Percentiles rank a stretch among this genome's conserved stretches.
Evolutionary conservation across 2,888 invertebrate species (phyloP).

Genomic region (Tricholauxania praeusta): DNA sequence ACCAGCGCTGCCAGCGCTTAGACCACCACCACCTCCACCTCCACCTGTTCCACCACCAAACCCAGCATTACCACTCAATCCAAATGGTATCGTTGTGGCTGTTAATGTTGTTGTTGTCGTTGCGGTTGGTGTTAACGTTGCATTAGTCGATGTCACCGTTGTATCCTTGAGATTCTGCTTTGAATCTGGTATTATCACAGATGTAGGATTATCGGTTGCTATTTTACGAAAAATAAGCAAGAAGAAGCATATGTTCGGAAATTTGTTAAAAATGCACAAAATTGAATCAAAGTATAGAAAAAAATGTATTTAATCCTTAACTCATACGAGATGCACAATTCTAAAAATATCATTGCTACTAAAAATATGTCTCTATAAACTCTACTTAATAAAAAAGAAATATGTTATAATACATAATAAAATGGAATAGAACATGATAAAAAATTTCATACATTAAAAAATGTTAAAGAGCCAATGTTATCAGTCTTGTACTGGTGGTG

Average conservation of each 20-base stretch:
- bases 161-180: slow-evolving; percentile 68
- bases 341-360: no score
- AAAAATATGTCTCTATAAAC: no score
- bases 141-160: slow-evolving; percentile 67
- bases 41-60: slow-evolving; percentile 45
- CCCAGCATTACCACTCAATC: slow-evolving; percentile 46
- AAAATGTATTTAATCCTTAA: neutral
- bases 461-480: no score
- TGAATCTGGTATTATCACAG: slow-evolving; percentile 68
- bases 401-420: no score
- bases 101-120: slow-evolving; percentile 61
- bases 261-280: neutral
- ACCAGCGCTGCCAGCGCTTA: slow-evolving; percentile 47
- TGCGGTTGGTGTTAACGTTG: slow-evolving; percentile 65
- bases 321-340: neutral
- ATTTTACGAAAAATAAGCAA: slow-evolving; percentile 27
- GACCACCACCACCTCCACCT: slow-evolving; percentile 51
- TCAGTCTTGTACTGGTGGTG: no score
- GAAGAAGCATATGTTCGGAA: neutral
- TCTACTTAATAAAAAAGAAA: no score
- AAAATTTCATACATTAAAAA: no score
- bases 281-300: neutral
- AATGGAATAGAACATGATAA: no score
- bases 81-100: slow-evolving; percentile 50
- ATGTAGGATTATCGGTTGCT: slow-evolving; percentile 66